Conservation (phyloP, 2,797 vertebrate genomes). For the Muscicapa comitata region DNA sequence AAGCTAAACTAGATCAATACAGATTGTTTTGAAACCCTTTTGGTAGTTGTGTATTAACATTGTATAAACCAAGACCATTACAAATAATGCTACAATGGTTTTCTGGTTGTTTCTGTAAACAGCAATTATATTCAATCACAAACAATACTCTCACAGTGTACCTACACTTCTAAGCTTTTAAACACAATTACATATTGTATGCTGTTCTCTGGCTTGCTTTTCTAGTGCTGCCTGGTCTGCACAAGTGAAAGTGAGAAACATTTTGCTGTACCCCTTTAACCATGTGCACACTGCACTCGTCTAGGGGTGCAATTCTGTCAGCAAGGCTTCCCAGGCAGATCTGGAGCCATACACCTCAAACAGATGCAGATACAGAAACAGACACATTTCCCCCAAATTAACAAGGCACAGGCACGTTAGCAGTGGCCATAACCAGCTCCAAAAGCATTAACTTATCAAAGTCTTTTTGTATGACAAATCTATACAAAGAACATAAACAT, state of each 20-base stretch:
- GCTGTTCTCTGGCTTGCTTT: background rate
- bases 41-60: background rate
- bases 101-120: background rate
- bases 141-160: background rate
- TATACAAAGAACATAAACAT: background rate
- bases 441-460: background rate
- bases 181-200: background rate
- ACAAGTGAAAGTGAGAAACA: background rate
- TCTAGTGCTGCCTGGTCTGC: background rate
- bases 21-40: background rate
- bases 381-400: background rate
- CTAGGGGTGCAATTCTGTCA: background rate
- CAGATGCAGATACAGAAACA: background rate
- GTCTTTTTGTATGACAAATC: background rate
- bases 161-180: background rate
- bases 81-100: background rate
- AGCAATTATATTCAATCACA: background rate
- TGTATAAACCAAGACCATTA: background rate
- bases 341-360: background rate
- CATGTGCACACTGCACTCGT: rapidly evolving
- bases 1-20: background rate
- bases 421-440: background rate
- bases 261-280: background rate
- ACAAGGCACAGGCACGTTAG: background rate
- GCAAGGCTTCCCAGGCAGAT: background rate